Conservation (phyloP, 53 echinoderm and acorn worm genomes). For the Mesocentrotus franciscanus region DNA sequence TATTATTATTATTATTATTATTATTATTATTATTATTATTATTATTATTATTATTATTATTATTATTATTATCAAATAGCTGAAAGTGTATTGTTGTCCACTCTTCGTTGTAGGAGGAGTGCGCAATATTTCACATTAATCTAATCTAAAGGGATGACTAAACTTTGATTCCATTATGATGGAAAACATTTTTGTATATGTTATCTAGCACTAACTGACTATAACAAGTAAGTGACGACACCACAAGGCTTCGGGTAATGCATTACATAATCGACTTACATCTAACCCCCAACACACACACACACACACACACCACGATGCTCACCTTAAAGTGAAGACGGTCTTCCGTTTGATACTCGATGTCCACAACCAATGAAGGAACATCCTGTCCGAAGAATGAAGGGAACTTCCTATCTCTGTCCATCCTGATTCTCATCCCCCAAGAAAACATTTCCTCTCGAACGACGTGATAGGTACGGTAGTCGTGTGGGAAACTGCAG, state of each 20-base stretch:
- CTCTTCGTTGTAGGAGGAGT: no score
- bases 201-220: no score
- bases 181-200: no score
- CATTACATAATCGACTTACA: neutral
- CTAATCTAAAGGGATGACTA: no score
- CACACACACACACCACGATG: neutral
- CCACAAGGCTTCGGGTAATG: neutral
- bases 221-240: no score
- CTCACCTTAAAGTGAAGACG: conserved; percentile 67
- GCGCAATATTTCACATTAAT: no score
- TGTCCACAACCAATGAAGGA: conserved; percentile 23
- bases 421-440: conserved; percentile 26
- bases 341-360: conserved; percentile 63
- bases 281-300: neutral
- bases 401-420: neutral
- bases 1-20: no score
- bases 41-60: no score
- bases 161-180: no score
- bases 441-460: conserved; percentile 21
- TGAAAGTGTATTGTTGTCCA: no score
- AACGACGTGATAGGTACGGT: conserved; percentile 11
- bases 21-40: no score
- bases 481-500: conserved; percentile 70
- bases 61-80: no score
- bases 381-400: conserved; percentile 43